Evolutionary conservation across 2,113 vertebrate genomes (phyloP).

Genomic region (Bufo gargarizans): DNA sequence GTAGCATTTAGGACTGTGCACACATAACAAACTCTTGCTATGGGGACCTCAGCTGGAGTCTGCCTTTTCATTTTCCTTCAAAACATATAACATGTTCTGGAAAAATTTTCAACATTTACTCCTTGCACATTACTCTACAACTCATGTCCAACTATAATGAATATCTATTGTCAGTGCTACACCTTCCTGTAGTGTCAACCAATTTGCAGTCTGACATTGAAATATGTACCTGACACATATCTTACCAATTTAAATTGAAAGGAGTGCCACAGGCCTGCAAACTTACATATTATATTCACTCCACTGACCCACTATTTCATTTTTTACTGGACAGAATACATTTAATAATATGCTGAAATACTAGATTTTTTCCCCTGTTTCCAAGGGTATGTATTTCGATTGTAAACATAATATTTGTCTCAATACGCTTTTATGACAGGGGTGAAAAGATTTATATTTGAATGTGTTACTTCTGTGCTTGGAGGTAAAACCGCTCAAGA

Average conservation of each 20-base stretch:
- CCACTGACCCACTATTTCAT: slow-evolving; percentile 15
- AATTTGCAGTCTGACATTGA: slow-evolving; percentile 43
- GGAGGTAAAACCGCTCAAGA: slow-evolving; percentile 48
- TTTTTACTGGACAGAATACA: slow-evolving; percentile 12
- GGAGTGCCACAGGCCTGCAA: slow-evolving; percentile 1
- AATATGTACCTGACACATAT: slow-evolving; percentile 50
- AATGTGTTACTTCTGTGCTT: slow-evolving; percentile 27
- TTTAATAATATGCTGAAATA: slow-evolving; percentile 18
- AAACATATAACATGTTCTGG: background rate
- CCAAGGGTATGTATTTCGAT: slow-evolving; percentile 1
- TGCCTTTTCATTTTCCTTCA: background rate
- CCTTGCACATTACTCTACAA: slow-evolving; percentile 11
- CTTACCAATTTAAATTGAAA: slow-evolving; percentile 46
- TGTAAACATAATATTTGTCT: slow-evolving; percentile 43
- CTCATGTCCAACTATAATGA: slow-evolving; percentile 21
- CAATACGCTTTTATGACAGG: slow-evolving; percentile 41
- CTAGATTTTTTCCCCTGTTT: background rate
- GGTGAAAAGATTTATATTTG: slow-evolving; percentile 49
- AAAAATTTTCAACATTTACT: background rate
- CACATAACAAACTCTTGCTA: background rate
- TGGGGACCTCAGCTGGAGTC: background rate
- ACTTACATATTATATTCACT: background rate
- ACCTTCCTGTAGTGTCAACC: slow-evolving; percentile 30
- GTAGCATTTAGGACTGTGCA: background rate
- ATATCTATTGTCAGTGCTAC: slow-evolving; percentile 38